Conservation (phyloP, 2,797 vertebrate genomes). For the Paramormyrops hopkinsi region DNA sequence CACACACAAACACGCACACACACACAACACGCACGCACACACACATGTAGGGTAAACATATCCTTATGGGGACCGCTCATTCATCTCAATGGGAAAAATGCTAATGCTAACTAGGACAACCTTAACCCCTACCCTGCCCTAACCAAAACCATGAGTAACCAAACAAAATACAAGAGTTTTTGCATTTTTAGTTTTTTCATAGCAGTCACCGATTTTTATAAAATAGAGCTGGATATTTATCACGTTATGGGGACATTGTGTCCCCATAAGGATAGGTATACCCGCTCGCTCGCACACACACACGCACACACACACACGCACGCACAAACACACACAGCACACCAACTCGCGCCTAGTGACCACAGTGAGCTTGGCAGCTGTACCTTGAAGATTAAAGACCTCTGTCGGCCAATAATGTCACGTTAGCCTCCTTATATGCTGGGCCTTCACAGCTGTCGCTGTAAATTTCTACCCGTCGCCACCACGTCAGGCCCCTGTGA, state of each 20-base stretch:
- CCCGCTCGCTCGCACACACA: too few relatives aligned
- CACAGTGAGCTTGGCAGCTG: background rate
- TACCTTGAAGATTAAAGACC: background rate
- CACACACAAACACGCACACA: background rate
- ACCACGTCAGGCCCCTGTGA: background rate
- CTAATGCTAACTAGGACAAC: too few relatives aligned
- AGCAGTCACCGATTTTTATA: too few relatives aligned
- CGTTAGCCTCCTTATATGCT: background rate
- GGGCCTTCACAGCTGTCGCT: background rate
- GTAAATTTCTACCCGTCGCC: constrained; percentile 1
- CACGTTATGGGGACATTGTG: too few relatives aligned
- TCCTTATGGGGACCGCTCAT: too few relatives aligned
- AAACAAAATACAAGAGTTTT: too few relatives aligned
- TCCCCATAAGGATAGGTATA: too few relatives aligned
- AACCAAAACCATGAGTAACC: too few relatives aligned
- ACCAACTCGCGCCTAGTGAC: background rate
- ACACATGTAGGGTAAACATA: background rate
- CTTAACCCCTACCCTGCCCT: too few relatives aligned
- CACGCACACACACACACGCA: background rate
- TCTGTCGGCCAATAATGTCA: background rate
- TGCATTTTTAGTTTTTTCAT: too few relatives aligned
- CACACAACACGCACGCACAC: background rate
- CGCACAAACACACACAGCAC: background rate
- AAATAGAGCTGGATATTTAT: too few relatives aligned
- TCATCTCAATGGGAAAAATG: too few relatives aligned